Base-by-base conservation (phyloP, 2,113 vertebrate genomes). In the Entosphenus tridentatus region DNA sequence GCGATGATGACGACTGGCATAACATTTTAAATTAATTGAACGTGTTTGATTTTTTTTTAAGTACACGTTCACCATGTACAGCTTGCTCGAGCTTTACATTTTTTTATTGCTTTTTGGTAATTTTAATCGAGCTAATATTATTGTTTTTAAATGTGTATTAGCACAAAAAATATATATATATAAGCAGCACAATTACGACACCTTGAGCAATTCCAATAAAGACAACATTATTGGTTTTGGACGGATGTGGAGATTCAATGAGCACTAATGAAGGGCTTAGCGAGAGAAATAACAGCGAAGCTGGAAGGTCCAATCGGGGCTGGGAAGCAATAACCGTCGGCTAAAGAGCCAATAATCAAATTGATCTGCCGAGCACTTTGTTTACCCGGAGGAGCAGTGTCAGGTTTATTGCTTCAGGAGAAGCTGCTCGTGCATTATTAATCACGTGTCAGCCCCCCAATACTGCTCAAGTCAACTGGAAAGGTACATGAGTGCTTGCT, bases 311-410 rank as follows among this genome's bases (percentile, higher is more conserved):
- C 62, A 21, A 21, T 21, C n/a, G 10, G 62, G 62, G 9, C n/a
- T 65, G 21, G n/a, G 21, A 65, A 21, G 62, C 62, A 65, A 65
- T 65, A 65, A 65, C 62, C 62, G 8, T n/a, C n/a, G 62, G 62
- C 62, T 65, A 65, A 65, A 65, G 62, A 65, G 62, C 62, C 62
- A 65, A 65, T 65, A 65, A 65, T 21, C 62, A 65, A 65, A 65
- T 65, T 21, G 62, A 65, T 65, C 62, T 65, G 10, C 62, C 62
- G 62, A 65, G 62, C 62, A 65, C n/a, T 65, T 21, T 65, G 62
- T 65, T 65, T 65, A 65, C 62, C 21, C 62, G 9, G 21, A n/a
- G 62, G 62, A 65, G 62, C 62, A 16, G 62, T 65, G 62, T 65
- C 21, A 21, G 62, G 62, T 65, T 65, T 65, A 65, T 65, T 65